phyloP scores from a whole-genome alignment of 2,113 vertebrate genomes.

The Amphilophus citrinellus region DNA sequence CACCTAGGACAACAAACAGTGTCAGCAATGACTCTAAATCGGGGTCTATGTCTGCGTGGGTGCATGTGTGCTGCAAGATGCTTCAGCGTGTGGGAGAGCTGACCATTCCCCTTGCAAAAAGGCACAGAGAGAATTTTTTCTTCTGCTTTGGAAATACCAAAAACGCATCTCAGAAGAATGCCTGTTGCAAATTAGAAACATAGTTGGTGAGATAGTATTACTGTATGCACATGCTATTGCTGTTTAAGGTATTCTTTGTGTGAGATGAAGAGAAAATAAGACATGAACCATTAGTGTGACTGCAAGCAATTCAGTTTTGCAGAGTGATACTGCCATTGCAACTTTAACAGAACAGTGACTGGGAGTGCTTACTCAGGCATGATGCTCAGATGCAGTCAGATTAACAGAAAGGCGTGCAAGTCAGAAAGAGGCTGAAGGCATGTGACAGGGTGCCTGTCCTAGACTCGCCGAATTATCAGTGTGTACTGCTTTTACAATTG shows the following conservation, averaged over 20 bases:
- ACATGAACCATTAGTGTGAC: accelerated
- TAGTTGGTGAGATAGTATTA: accelerated
- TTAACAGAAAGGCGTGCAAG: background rate
- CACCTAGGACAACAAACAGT: background rate
- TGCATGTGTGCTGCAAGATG: background rate
- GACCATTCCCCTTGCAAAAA: background rate
- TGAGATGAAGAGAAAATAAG: background rate
- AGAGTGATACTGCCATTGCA: background rate
- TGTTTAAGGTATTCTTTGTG: background rate
- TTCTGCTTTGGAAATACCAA: background rate
- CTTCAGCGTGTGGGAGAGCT: background rate
- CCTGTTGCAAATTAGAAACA: background rate
- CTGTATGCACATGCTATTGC: background rate
- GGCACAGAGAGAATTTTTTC: background rate
- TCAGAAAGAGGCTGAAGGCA: background rate
- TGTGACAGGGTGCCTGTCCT: background rate
- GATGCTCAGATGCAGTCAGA: background rate
- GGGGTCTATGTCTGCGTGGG: background rate
- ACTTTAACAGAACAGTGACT: background rate
- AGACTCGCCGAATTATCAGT: background rate
- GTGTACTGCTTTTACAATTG: background rate
- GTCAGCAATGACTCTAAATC: background rate
- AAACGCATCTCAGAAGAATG: background rate
- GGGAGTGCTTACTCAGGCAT: background rate
- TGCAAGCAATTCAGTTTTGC: background rate